phyloP scores from a whole-genome alignment of 2,113 vertebrate genomes.

The Scartelaos histophorus region DNA sequence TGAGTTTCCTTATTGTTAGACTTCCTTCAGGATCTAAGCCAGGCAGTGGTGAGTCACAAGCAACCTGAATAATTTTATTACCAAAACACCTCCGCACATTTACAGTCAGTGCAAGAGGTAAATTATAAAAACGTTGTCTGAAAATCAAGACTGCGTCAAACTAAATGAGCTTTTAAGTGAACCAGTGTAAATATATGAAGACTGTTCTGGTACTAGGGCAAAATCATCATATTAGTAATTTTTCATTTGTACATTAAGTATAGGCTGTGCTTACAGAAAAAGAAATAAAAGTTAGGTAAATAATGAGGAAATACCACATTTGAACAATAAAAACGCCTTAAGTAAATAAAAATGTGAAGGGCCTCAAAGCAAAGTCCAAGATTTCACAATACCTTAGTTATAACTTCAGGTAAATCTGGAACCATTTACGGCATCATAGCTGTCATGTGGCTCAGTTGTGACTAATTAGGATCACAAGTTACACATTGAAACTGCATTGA shows the following conservation, averaged over 20 bases:
- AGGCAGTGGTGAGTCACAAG: conserved; percentile 61
- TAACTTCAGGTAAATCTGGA: not conserved
- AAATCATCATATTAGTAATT: not conserved
- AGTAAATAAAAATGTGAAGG: not conserved
- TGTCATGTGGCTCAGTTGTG: no score
- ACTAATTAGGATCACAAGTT: no score
- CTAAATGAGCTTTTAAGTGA: not conserved
- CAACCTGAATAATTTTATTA: conserved; percentile 56
- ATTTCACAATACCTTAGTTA: not conserved
- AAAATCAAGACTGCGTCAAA: not conserved
- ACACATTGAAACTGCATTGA: no score
- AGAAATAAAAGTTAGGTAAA: not conserved
- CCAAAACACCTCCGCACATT: conserved; percentile 45
- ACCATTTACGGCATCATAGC: not conserved
- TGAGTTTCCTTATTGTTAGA: conserved; percentile 54
- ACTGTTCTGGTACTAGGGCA: no score
- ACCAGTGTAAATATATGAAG: not conserved
- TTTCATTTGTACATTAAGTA: not conserved
- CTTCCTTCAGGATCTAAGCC: conserved; percentile 51
- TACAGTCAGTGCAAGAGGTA: conserved; percentile 29
- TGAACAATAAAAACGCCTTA: not conserved
- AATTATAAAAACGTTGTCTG: conserved; percentile 10
- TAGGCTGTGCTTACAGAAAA: not conserved
- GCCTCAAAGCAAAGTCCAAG: not conserved
- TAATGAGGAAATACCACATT: not conserved